A percentile compares a stretch with the other conserved stretches of the same genome.
Conservation (phyloP, 2,888 invertebrate species). For the Alsophila aescularia region DNA sequence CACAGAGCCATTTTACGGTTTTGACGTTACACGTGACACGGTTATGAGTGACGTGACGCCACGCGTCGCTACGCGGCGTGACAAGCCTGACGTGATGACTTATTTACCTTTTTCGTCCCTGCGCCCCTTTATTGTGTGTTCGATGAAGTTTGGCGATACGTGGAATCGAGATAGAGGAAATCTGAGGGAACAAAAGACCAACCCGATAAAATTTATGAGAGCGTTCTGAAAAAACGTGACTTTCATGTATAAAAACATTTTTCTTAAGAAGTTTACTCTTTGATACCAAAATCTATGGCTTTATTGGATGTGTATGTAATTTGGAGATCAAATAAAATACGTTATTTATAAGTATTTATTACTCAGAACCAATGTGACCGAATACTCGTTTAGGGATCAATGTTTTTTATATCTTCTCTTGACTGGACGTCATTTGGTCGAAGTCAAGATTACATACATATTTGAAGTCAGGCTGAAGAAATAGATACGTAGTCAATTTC, state of each 20-base stretch:
- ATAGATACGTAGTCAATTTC: too few species aligned
- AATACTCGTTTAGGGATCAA: neutral
- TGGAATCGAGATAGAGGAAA: constrained; percentile 21
- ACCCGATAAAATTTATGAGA: constrained; percentile 18
- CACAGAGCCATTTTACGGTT: constrained; percentile 10
- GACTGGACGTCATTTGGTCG: too few species aligned
- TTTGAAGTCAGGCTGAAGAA: too few species aligned
- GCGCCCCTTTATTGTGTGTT: constrained; percentile 26
- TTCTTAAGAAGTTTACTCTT: constrained; percentile 9
- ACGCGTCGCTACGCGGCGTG: constrained; percentile 9
- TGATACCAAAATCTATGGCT: neutral
- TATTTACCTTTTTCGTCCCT: constrained; percentile 23
- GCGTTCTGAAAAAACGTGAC: constrained; percentile 4
- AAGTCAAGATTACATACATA: too few species aligned
- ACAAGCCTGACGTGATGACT: constrained; percentile 21
- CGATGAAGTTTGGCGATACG: constrained; percentile 26
- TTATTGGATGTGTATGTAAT: constrained; percentile 5
- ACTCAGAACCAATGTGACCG: neutral
- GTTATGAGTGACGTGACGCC: constrained; percentile 15
- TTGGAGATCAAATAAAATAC: neutral
- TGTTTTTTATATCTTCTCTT: too few species aligned
- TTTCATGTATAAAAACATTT: constrained; percentile 7
- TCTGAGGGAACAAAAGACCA: constrained; percentile 18
- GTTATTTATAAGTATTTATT: neutral
- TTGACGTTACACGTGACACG: constrained; percentile 17